Conservation (phyloP, 2,888 invertebrate species). For the Phymatocera aterrima region DNA sequence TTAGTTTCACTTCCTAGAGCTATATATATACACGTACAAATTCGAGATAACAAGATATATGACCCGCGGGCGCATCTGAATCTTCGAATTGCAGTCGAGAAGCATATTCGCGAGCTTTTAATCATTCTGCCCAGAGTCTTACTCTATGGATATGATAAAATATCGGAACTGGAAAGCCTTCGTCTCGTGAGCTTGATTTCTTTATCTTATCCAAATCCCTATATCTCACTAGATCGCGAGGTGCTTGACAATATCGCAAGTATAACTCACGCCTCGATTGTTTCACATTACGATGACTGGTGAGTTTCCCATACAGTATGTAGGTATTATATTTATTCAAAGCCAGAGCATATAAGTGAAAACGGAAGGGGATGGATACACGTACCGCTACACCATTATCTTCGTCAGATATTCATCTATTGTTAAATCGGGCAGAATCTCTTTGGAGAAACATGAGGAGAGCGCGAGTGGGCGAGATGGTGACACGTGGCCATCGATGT, state of each 20-base stretch:
- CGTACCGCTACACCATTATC: background rate
- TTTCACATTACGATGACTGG: background rate
- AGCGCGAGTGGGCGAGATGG: slow-evolving; percentile 6
- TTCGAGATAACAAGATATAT: background rate
- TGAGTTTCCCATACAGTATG: background rate
- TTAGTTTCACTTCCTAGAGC: background rate
- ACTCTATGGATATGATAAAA: too few species aligned
- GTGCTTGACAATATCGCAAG: background rate
- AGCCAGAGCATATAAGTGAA: slow-evolving; percentile 15
- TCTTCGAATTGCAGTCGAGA: too few species aligned
- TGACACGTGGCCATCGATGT: slow-evolving; percentile 27
- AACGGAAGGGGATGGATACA: slow-evolving; percentile 20
- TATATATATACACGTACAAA: too few species aligned
- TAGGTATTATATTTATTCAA: slow-evolving; percentile 22
- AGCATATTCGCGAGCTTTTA: background rate
- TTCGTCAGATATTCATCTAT: slow-evolving; percentile 16
- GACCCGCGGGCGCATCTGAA: too few species aligned
- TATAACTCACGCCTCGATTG: slow-evolving; percentile 28
- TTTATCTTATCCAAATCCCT: slow-evolving; percentile 24
- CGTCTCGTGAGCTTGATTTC: background rate
- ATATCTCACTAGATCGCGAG: background rate
- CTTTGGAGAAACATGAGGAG: slow-evolving; percentile 8
- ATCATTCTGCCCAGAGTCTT: slow-evolving; percentile 23
- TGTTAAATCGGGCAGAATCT: slow-evolving; percentile 44
- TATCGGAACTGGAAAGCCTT: background rate